phyloP scores from a whole-genome alignment of 2,888 invertebrate species.

The Chrysodeixis includens region DNA sequence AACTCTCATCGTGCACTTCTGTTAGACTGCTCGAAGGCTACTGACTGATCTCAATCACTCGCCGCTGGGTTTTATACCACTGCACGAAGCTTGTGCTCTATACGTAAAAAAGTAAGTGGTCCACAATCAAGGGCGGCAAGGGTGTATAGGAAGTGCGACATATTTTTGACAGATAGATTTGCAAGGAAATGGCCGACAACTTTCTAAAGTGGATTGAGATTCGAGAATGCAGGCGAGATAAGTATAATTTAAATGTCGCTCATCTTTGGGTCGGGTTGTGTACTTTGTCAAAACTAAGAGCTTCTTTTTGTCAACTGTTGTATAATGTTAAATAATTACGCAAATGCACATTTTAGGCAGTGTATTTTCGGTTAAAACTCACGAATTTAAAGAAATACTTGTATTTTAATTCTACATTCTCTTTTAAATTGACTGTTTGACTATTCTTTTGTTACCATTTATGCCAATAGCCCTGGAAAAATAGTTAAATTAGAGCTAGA shows the following conservation, averaged over 20 bases:
- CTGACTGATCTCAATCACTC: constrained; percentile 85
- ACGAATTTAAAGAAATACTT: too few species aligned
- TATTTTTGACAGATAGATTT: constrained; percentile 74
- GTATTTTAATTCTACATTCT: too few species aligned
- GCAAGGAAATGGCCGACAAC: constrained; percentile 62
- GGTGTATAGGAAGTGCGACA: constrained; percentile 82
- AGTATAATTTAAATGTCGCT: constrained; percentile 35
- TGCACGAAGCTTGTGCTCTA: constrained; percentile 70
- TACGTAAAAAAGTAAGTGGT: constrained; percentile 86
- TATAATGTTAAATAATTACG: too few species aligned
- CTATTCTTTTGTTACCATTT: too few species aligned
- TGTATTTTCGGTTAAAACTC: too few species aligned
- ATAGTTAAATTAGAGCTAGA: too few species aligned
- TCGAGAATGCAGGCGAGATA: constrained; percentile 29
- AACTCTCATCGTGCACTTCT: constrained; percentile 89
- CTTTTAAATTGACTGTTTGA: too few species aligned
- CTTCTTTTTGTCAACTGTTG: too few species aligned
- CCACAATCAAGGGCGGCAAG: constrained; percentile 85
- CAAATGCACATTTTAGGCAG: too few species aligned
- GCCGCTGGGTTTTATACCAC: constrained; percentile 81
- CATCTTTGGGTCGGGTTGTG: too few species aligned
- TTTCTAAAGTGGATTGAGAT: constrained; percentile 58
- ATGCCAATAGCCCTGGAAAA: too few species aligned
- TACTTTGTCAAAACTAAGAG: too few species aligned
- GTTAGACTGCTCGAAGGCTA: constrained; percentile 88